Evolutionary conservation across 2,113 vertebrate species (phyloP).

Genomic region (Siphamia tubifer): DNA sequence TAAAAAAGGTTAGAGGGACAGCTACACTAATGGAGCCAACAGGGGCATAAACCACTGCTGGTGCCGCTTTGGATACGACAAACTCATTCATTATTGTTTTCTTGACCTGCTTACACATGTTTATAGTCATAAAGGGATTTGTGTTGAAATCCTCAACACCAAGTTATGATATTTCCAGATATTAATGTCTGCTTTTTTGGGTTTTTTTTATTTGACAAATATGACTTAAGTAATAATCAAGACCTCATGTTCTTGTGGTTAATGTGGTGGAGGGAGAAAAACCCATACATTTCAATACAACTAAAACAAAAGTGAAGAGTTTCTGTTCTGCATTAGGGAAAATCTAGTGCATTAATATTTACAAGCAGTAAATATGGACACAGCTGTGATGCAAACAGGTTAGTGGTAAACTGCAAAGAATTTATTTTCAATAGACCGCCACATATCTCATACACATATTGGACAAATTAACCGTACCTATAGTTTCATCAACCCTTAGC

Average conservation of each 20-base stretch:
- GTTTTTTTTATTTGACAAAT: neutral
- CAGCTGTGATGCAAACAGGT: too few relatives aligned
- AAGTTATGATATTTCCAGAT: too few relatives aligned
- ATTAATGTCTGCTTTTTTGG: too few relatives aligned
- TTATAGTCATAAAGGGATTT: neutral
- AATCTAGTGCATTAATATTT: too few relatives aligned
- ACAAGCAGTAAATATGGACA: too few relatives aligned
- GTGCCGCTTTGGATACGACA: neutral
- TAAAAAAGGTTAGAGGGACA: neutral
- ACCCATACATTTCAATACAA: neutral
- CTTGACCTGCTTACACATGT: neutral
- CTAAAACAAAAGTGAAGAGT: too few relatives aligned
- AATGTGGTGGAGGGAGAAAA: neutral
- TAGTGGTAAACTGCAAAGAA: too few relatives aligned
- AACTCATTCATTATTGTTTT: neutral
- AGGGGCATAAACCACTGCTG: neutral
- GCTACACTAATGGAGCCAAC: neutral
- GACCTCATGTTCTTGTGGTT: neutral
- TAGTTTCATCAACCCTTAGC: slow-evolving; percentile 14
- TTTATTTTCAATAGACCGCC: too few relatives aligned
- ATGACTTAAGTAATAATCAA: neutral
- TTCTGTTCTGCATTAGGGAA: too few relatives aligned
- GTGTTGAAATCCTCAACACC: too few relatives aligned
- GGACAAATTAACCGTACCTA: slow-evolving; percentile 17
- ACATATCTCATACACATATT: neutral